These are phyloP conservation scores for Drosophila truncata DNA, from an alignment of 1,140 invertebrate genomes.

Conservation along the genomic window DNA sequence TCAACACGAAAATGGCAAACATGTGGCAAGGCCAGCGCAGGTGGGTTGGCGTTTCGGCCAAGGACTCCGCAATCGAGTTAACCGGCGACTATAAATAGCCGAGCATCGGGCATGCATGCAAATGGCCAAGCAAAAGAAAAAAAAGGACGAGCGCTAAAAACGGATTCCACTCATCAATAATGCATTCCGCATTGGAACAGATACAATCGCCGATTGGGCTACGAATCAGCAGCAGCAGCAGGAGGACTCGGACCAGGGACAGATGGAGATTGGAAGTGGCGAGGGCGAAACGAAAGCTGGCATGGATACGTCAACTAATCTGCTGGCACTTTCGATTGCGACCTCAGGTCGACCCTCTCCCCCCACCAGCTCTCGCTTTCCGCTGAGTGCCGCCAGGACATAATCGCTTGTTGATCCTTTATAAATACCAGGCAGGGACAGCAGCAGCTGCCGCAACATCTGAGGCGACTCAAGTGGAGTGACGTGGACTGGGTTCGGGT, in stretches of 20 bases:
- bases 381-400: conserved; percentile 63
- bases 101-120: conserved; percentile 52
- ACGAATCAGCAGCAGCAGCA: conserved; percentile 13
- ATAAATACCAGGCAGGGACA: conserved; percentile 68
- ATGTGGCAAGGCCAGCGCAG: conserved; percentile 42
- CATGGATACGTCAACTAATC: conserved; percentile 72
- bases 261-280: conserved; percentile 13
- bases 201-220: conserved; percentile 29
- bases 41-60: conserved; percentile 22
- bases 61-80: conserved; percentile 51
- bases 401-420: conserved; percentile 83
- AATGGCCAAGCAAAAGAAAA: conserved; percentile 31
- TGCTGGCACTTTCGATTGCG: conserved; percentile 59
- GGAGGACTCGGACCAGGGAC: background rate
- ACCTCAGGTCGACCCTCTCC: conserved; percentile 16
- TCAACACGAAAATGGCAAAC: conserved; percentile 52
- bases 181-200: conserved; percentile 56
- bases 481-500: conserved; percentile 1
- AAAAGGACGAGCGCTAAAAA: conserved; percentile 35
- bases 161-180: conserved; percentile 66
- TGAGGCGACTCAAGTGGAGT: conserved; percentile 12
- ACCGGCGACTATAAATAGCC: conserved; percentile 57
- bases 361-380: background rate
- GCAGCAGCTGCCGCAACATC: conserved; percentile 44
- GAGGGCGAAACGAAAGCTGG: conserved; percentile 8